These are phyloP conservation scores for Empis stercorea DNA, from an alignment of 2,888 invertebrate genomes.

Conservation along the genomic window DNA sequence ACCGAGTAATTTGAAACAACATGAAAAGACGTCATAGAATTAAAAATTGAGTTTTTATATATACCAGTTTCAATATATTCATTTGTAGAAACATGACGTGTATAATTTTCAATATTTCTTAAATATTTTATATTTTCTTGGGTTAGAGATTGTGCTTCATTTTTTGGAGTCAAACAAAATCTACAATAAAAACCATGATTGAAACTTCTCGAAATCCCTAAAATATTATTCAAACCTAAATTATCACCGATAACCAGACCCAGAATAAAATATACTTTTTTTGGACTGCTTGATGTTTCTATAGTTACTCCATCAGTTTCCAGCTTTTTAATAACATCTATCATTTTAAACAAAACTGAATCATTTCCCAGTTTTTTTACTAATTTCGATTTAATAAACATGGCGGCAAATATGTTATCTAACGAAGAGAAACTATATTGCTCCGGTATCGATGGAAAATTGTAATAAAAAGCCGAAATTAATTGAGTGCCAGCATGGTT, in stretches of 20 bases:
- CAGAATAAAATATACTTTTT: constrained; percentile 8
- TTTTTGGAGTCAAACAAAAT: constrained; percentile 5
- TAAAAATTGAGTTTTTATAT: constrained; percentile 6
- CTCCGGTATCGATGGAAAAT: neutral
- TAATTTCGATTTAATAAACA: neutral
- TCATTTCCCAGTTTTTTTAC: constrained; percentile 8
- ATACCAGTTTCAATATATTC: constrained; percentile 4
- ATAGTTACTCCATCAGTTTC: constrained; percentile 3
- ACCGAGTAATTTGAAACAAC: constrained; percentile 5
- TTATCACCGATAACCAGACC: constrained; percentile 9
- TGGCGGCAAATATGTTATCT: neutral
- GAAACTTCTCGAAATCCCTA: constrained; percentile 8
- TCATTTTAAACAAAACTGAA: constrained; percentile 4
- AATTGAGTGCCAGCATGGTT: neutral
- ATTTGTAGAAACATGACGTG: neutral
- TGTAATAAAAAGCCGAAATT: neutral
- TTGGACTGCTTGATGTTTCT: neutral
- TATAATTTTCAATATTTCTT: constrained; percentile 1
- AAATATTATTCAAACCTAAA: constrained; percentile 7
- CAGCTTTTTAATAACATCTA: constrained; percentile 3
- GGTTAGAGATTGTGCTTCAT: neutral
- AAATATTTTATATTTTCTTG: neutral
- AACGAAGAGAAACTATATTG: neutral
- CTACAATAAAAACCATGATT: constrained; percentile 7
- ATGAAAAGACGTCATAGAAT: constrained; percentile 9